Conservation (phyloP, 2,113 vertebrate species). For the Saccopteryx bilineata region DNA sequence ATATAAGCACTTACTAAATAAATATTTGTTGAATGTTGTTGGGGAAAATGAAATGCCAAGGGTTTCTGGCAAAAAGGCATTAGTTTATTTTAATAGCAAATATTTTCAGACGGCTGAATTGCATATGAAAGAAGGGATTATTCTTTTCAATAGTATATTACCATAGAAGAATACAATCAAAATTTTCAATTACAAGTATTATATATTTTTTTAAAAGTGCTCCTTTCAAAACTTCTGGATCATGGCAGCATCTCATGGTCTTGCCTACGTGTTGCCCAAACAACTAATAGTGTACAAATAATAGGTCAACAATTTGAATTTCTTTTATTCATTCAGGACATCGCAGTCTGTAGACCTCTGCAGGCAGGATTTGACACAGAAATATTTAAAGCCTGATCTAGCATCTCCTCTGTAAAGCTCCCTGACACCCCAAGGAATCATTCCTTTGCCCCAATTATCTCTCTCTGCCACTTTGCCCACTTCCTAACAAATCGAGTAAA, state of each 20-base stretch:
- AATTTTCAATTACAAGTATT: not conserved
- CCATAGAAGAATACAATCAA: not conserved
- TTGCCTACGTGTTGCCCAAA: not conserved
- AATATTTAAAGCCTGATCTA: not conserved
- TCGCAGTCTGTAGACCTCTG: not conserved
- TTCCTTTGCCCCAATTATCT: not conserved
- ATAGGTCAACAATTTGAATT: not conserved
- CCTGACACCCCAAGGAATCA: not conserved
- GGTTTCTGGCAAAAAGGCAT: not conserved
- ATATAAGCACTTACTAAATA: not conserved
- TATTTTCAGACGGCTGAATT: constrained; percentile 19
- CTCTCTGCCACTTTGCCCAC: not conserved
- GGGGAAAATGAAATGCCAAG: not conserved
- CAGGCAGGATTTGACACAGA: not conserved
- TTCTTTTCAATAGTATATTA: not conserved
- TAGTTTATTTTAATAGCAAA: constrained; percentile 27
- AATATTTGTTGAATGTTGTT: not conserved
- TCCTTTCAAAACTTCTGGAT: not conserved
- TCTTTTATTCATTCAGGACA: not conserved
- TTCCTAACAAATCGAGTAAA: not conserved
- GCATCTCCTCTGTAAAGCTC: not conserved
- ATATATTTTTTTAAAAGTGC: not conserved
- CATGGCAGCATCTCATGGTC: not conserved
- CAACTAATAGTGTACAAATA: not conserved
- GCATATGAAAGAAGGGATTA: not conserved